Evolutionary conservation across 2,113 vertebrate species (phyloP).

Genomic region (Pelusios castaneus): DNA sequence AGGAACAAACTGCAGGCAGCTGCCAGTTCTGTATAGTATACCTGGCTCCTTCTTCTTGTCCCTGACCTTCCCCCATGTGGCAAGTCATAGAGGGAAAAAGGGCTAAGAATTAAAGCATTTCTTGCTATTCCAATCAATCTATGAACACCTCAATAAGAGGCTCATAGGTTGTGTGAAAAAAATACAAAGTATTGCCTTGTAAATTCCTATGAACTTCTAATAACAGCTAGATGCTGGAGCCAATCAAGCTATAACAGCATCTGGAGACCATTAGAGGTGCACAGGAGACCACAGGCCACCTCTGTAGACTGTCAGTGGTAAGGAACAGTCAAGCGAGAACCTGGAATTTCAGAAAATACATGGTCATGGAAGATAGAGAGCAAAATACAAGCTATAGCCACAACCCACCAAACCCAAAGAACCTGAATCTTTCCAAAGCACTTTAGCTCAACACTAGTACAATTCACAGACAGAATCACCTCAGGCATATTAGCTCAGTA

Average conservation of each 20-base stretch:
- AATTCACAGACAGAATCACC: background rate
- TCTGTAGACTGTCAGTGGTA: background rate
- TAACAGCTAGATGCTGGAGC: background rate
- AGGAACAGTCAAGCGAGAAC: background rate
- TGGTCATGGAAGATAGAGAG: background rate
- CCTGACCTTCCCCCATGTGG: accelerated
- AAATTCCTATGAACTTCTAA: background rate
- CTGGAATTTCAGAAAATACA: background rate
- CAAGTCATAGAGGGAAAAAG: background rate
- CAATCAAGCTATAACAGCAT: background rate
- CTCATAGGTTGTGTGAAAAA: background rate
- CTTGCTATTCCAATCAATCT: background rate
- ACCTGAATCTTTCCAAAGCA: background rate
- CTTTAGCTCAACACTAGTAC: conserved; percentile 1
- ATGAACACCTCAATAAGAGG: background rate
- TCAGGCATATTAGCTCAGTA: background rate
- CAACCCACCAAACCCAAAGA: background rate
- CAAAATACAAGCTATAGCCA: background rate
- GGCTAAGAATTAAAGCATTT: background rate
- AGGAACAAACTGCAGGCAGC: background rate
- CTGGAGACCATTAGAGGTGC: background rate
- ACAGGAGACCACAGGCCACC: background rate
- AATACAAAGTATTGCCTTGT: background rate
- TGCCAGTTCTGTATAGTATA: background rate
- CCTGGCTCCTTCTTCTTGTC: background rate